Evolutionary conservation across 2,888 invertebrate genomes (phyloP).

Genomic region (Drosophila eohydei): DNA sequence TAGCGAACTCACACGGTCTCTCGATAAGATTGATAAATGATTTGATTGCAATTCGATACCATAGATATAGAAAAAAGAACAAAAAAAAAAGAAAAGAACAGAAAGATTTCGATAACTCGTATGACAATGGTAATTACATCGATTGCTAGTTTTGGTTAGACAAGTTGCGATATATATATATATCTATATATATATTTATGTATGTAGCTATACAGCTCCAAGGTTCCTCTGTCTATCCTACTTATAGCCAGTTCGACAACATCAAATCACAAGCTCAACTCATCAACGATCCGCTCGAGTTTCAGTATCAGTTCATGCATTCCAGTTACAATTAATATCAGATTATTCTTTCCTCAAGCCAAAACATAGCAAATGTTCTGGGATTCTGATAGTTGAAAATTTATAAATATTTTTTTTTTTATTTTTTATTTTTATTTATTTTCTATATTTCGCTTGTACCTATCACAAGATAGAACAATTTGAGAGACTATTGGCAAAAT

Average conservation of each 20-base stretch:
- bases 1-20: constrained; percentile 64
- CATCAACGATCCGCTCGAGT: constrained; percentile 38
- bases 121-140: constrained; percentile 78
- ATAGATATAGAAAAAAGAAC: constrained; percentile 34
- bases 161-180: not conserved
- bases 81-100: not conserved
- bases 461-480: no score
- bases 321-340: constrained; percentile 26
- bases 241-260: constrained; percentile 17
- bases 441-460: not conserved
- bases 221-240: not conserved
- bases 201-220: constrained; percentile 6
- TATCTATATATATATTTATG: not conserved
- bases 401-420: not conserved
- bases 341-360: constrained; percentile 23
- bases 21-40: constrained; percentile 58
- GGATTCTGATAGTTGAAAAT: constrained; percentile 16
- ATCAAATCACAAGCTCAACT: constrained; percentile 48
- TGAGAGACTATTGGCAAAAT: no score
- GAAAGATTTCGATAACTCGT: constrained; percentile 61
- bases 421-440: not conserved
- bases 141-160: constrained; percentile 50
- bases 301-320: constrained; percentile 36
- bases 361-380: constrained; percentile 40
- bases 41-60: constrained; percentile 66